Conservation (phyloP, 1,140 invertebrate species). For the Ctenoplectra terminalis region DNA sequence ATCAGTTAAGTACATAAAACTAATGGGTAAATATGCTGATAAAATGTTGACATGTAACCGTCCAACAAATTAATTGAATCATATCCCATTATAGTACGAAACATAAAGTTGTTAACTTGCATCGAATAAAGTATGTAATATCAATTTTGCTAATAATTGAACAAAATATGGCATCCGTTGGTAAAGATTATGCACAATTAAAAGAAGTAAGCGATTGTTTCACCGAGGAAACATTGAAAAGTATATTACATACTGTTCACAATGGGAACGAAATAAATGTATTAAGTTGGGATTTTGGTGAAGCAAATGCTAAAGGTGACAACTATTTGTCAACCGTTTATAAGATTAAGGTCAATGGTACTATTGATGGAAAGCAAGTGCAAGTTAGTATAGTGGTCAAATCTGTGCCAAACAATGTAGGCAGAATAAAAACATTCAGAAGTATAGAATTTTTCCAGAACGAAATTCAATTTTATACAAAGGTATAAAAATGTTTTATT, state of each 20-base stretch:
- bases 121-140: accelerated
- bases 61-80: no score
- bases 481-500: constrained; percentile 82
- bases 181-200: constrained; percentile 50
- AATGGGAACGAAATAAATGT: constrained; percentile 80
- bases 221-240: constrained; percentile 78
- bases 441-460: constrained; percentile 88
- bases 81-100: no score
- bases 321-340: constrained; percentile 86
- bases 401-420: constrained; percentile 85
- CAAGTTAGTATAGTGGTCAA: constrained; percentile 85
- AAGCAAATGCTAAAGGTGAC: constrained; percentile 85
- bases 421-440: constrained; percentile 85
- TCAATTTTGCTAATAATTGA: background rate
- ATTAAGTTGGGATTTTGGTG: constrained; percentile 79
- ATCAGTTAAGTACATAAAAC: background rate
- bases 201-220: constrained; percentile 75
- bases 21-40: background rate
- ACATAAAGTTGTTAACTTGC: background rate
- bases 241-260: constrained; percentile 76
- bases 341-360: constrained; percentile 83
- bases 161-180: background rate
- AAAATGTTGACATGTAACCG: background rate
- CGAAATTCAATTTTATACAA: constrained; percentile 86
- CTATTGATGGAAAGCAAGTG: constrained; percentile 63